Percentiles rank a stretch among this genome's conserved stretches.
Evolutionary conservation across 2,113 vertebrate genomes (phyloP).

Genomic region (Corvus hawaiiensis): DNA sequence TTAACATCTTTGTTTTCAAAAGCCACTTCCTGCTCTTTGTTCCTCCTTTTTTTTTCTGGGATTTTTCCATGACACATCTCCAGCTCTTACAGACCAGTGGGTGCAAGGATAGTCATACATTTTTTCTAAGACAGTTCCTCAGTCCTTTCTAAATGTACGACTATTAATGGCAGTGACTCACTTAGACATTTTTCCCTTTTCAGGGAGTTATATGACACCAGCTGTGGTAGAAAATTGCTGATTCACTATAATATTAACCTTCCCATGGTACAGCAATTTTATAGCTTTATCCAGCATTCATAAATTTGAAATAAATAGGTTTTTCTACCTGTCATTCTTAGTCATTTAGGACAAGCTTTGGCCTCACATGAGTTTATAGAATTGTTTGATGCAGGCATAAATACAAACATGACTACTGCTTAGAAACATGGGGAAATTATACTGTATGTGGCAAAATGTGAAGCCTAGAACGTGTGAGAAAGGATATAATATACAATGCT

Average conservation of each 20-base stretch:
- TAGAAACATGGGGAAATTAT: not conserved
- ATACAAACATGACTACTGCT: not conserved
- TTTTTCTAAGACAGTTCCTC: not conserved
- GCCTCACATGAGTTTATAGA: not conserved
- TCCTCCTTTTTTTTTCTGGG: not conserved
- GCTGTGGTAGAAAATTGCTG: not conserved
- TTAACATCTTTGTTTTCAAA: conserved; percentile 9
- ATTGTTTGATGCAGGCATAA: not conserved
- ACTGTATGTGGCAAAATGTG: not conserved
- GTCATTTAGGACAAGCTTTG: not conserved
- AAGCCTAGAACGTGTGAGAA: not conserved
- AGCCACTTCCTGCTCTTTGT: conserved; percentile 35
- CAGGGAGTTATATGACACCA: not conserved
- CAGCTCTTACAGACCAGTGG: not conserved
- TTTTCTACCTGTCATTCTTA: not conserved
- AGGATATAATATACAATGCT: not conserved
- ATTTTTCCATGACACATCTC: not conserved
- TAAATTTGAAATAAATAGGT: not conserved
- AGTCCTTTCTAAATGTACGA: not conserved
- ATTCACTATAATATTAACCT: not conserved
- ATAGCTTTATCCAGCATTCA: not conserved
- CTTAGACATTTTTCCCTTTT: not conserved
- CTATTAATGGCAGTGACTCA: not conserved
- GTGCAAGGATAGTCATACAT: not conserved
- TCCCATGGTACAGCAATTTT: not conserved